Evolutionary conservation across 2,888 invertebrate genomes (phyloP), one percentile per base, ranked within the genome.

Genomic region (Macrophya alboannulata): DNA sequence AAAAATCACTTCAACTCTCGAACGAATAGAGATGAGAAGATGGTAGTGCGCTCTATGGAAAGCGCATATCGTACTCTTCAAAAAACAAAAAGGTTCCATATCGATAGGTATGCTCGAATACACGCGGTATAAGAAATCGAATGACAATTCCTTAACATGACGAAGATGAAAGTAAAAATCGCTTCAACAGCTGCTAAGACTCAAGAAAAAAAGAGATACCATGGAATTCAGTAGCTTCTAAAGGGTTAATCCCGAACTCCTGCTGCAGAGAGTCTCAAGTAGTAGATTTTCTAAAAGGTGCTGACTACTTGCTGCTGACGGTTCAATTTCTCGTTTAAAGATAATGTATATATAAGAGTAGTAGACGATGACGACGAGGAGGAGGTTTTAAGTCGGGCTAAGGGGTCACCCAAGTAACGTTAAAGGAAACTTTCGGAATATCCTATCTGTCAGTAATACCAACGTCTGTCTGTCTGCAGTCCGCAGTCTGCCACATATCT

Each of bases 311-410:
- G 72, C 21, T 79, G 79, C 21, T 79, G 79, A 79, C 79, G 79
- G 79, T 51, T 79, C 79, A 79, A 79, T 79, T 79, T 79, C 79
- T 79, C 40, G 59, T 79, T 6, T 51, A 76, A 21, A 62, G 21
- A 62, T 62, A 25, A 62, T 62, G n/a, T n/a, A 62, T 62, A 31
- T 62, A 62, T 21, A 21, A 62, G 62, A 21, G 55, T 4, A 17
- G 0, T 12, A 68, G 31, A 25, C 25, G 12, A 4, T 68, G 68
- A 25, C 25, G 12, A 4, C 31, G 68, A 37, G 71, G 31, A 71
- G 37, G 45, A 62, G 62, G 21, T 62, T 62, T 62, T 71, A 15
- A 21, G 76, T 48, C 76, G 48, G 25, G 76, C 45, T 76, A 21
- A 76, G 76, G 48, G 76, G 76, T 76, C 76, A 76, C 45, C 21